Evolutionary conservation across 2,797 vertebrate species (phyloP).

Genomic region (Anniella stebbinsi): DNA sequence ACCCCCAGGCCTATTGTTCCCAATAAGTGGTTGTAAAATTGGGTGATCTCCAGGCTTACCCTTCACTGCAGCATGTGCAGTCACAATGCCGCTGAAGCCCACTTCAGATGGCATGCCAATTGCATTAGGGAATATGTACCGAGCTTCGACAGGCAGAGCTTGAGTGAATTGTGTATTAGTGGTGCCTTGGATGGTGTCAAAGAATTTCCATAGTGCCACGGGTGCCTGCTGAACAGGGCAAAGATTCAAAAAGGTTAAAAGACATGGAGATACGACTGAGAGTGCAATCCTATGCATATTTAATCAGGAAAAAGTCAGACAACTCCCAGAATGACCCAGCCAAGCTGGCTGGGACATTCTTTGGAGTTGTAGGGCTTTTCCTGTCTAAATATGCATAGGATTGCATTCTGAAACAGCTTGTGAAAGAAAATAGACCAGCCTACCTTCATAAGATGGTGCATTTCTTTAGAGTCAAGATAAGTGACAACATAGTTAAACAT

Average conservation of each 20-base stretch:
- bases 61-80: background rate
- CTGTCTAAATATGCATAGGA: too few relatives aligned
- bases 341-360: too few relatives aligned
- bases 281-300: too few relatives aligned
- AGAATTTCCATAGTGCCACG: background rate
- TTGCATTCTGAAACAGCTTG: background rate
- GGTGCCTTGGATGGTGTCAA: background rate
- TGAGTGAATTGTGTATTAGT: background rate
- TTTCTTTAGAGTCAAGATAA: rapidly evolving
- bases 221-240: background rate
- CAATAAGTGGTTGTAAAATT: background rate
- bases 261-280: background rate
- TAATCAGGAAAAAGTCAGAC: too few relatives aligned
- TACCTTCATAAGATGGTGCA: background rate
- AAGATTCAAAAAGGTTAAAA: slow-evolving; percentile 3
- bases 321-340: too few relatives aligned
- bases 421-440: background rate
- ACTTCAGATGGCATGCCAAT: background rate
- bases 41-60: background rate
- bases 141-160: background rate
- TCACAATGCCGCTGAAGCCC: rapidly evolving
- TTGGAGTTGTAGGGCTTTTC: too few relatives aligned
- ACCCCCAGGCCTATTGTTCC: background rate
- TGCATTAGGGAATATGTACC: background rate
- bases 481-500: rapidly evolving